A percentile compares a stretch with the other conserved stretches of the same genome.
Evolutionary conservation across 2,113 vertebrate species (phyloP).

Genomic region (Hystrix cristata): DNA sequence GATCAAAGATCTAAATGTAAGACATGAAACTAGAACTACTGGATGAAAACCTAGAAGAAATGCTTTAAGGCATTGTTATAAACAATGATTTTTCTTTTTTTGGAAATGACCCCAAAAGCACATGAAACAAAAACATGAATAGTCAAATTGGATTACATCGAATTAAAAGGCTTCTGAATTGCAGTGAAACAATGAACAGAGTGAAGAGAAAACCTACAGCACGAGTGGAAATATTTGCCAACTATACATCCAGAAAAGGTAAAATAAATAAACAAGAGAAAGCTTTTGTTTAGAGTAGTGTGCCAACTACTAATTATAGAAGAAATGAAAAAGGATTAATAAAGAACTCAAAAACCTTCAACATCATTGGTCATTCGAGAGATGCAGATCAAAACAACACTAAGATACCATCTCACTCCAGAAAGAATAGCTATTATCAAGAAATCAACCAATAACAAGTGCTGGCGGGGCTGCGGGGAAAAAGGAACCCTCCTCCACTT

Average conservation of each 20-base stretch:
- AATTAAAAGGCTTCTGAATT: not conserved
- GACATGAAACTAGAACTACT: not conserved
- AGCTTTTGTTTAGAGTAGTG: not conserved
- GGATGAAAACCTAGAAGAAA: not conserved
- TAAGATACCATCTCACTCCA: too few relatives aligned
- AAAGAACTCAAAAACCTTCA: not conserved
- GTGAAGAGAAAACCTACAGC: not conserved
- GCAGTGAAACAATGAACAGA: not conserved
- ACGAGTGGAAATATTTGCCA: not conserved
- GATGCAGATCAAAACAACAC: too few relatives aligned
- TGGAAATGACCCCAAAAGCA: not conserved
- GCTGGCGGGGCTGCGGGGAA: too few relatives aligned
- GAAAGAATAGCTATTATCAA: too few relatives aligned
- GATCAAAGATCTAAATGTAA: not conserved
- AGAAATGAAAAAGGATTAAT: not conserved
- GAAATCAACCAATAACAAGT: too few relatives aligned
- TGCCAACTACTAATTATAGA: not conserved
- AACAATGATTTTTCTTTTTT: not conserved
- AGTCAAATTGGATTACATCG: not conserved
- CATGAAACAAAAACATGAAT: not conserved
- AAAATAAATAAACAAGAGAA: conserved; percentile 26
- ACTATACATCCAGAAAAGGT: too few relatives aligned
- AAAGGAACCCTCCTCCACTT: too few relatives aligned
- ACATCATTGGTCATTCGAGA: too few relatives aligned
- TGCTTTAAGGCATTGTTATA: not conserved